These are phyloP conservation scores for Gobio gobio DNA, from an alignment of 2,113 vertebrate genomes.

Conservation along the genomic window DNA sequence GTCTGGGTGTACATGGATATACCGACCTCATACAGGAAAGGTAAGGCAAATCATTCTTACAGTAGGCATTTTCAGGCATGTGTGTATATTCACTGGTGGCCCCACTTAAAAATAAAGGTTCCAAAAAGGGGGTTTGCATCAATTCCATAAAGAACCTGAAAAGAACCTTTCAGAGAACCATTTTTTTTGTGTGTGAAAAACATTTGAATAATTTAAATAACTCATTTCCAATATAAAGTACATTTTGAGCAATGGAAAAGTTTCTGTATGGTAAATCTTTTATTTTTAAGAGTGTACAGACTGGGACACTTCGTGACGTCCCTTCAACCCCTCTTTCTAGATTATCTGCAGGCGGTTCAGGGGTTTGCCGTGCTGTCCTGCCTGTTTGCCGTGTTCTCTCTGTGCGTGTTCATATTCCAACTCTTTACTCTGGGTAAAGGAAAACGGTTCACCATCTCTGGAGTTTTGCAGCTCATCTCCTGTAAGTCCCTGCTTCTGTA, in stretches of 20 bases:
- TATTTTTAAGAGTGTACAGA: neutral
- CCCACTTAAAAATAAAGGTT: neutral
- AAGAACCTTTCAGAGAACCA: neutral
- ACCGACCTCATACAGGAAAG: constrained; percentile 64
- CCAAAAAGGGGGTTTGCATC: neutral
- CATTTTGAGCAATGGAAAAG: neutral
- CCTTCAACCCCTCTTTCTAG: constrained; percentile 63
- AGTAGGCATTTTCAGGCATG: neutral
- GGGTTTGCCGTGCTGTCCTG: constrained; percentile 91
- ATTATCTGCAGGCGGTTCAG: constrained; percentile 85
- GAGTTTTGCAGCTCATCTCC: constrained; percentile 87
- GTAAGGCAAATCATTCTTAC: constrained; percentile 27
- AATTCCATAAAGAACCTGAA: neutral
- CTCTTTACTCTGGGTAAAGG: constrained; percentile 95
- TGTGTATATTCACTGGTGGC: neutral
- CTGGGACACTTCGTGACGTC: neutral
- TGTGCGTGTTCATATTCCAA: constrained; percentile 89
- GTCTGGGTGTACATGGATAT: constrained; percentile 74
- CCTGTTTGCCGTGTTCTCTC: constrained; percentile 86
- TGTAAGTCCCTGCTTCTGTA: constrained; percentile 73
- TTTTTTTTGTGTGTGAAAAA: no score
- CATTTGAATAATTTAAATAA: neutral
- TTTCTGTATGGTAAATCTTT: neutral
- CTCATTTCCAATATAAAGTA: neutral
- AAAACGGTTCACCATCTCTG: constrained; percentile 91